Conservation (phyloP, 2,113 vertebrate genomes). For the Boulengeromyrus knoepffleri region DNA sequence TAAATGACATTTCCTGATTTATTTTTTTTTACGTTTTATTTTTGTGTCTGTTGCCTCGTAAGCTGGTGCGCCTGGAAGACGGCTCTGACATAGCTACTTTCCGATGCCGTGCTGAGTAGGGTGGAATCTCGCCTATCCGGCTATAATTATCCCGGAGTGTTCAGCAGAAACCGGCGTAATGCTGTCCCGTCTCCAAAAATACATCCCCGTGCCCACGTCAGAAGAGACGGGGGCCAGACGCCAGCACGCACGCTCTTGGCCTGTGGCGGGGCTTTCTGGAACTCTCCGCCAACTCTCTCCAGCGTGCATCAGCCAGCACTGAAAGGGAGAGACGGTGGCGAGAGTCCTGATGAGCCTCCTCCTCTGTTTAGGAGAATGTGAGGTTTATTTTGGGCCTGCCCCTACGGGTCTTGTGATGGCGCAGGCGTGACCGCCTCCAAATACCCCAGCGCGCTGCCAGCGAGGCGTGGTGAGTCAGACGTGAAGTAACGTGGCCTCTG, state of each 20-base stretch:
- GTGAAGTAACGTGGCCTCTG: conserved; percentile 61
- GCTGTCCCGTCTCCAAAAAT: conserved; percentile 9
- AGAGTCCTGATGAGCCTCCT: background rate
- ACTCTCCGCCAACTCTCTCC: conserved; percentile 5
- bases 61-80: background rate
- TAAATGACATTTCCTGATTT: conserved; percentile 1
- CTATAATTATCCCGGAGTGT: conserved; percentile 21
- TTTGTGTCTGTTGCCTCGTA: background rate
- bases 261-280: conserved; percentile 34
- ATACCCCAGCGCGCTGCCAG: background rate
- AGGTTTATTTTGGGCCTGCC: background rate
- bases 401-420: background rate
- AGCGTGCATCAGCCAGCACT: background rate
- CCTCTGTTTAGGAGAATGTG: background rate
- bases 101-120: background rate
- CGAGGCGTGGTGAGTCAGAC: conserved; percentile 18
- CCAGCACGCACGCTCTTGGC: background rate
- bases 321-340: background rate
- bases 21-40: background rate
- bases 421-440: background rate
- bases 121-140: background rate
- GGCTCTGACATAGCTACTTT: background rate
- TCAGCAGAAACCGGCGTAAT: background rate
- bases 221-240: background rate
- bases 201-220: background rate